Conservation (phyloP, 2,888 invertebrate genomes). For the Caenorhabditis becei region DNA sequence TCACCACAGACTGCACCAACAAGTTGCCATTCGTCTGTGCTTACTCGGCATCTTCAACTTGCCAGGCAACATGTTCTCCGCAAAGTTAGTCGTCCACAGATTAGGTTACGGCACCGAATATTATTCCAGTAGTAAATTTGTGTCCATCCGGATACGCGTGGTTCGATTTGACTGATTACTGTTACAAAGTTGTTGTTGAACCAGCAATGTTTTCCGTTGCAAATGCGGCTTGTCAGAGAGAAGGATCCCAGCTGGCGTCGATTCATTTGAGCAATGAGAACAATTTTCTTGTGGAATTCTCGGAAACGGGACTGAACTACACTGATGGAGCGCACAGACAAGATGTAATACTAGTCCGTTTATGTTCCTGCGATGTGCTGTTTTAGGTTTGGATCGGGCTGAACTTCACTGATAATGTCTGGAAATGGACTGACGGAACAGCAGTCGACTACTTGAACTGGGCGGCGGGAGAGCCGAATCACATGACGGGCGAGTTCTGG, state of each 20-base stretch:
- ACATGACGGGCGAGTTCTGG: slow-evolving; percentile 36
- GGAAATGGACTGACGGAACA: slow-evolving; percentile 51
- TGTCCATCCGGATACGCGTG: slow-evolving; percentile 34
- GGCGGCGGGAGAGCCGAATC: slow-evolving; percentile 42
- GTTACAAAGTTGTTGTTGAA: slow-evolving; percentile 26
- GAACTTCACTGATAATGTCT: not conserved
- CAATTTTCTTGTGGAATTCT: slow-evolving; percentile 27
- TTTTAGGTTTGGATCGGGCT: slow-evolving; percentile 17
- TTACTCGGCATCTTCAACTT: not conserved
- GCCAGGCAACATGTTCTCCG: slow-evolving; percentile 17
- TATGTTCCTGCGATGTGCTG: not conserved
- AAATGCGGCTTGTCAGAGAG: slow-evolving; percentile 1
- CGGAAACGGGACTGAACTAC: slow-evolving; percentile 15
- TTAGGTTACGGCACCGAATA: not conserved
- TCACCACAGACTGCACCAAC: slow-evolving; percentile 26
- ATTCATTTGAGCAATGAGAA: slow-evolving; percentile 27
- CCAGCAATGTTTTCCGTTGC: slow-evolving; percentile 15
- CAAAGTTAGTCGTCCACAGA: not conserved
- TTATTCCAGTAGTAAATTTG: slow-evolving; percentile 2
- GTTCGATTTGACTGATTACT: slow-evolving; percentile 18
- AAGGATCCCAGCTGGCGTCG: slow-evolving; percentile 27
- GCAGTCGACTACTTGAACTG: slow-evolving; percentile 25
- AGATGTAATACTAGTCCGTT: not conserved
- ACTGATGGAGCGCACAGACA: not conserved
- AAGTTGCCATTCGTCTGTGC: slow-evolving; percentile 29